Evolutionary conservation across 2,888 invertebrate genomes (phyloP).

Genomic region (Toxonevra muliebris): DNA sequence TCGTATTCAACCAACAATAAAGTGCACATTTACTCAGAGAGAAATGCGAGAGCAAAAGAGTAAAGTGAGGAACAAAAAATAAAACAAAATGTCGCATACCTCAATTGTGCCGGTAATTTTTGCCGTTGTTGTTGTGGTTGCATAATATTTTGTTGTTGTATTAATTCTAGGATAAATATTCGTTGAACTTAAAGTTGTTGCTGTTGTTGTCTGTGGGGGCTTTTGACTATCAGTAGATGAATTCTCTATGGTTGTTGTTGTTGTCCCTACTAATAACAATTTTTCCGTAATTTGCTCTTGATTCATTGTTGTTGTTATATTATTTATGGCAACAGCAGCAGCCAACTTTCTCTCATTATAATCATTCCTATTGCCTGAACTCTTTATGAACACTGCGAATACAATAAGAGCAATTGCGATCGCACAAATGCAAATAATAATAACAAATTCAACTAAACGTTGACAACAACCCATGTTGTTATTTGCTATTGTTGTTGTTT

Average conservation of each 20-base stretch:
- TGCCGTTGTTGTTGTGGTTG: slow-evolving; percentile 8
- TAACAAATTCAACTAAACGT: slow-evolving; percentile 42
- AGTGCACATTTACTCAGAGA: no score
- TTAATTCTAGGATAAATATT: slow-evolving; percentile 3
- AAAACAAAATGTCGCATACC: slow-evolving; percentile 7
- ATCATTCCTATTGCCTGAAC: slow-evolving; percentile 25
- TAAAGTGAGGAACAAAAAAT: no score
- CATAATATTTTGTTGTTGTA: slow-evolving; percentile 19
- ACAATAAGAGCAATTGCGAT: slow-evolving; percentile 51
- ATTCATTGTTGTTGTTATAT: no score
- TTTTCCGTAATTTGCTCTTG: slow-evolving; percentile 30
- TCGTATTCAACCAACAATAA: no score
- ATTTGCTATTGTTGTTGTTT: no score
- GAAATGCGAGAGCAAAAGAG: no score
- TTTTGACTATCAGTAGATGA: neutral
- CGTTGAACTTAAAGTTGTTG: no score
- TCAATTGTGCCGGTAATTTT: slow-evolving; percentile 9
- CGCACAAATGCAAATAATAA: slow-evolving; percentile 40
- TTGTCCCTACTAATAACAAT: slow-evolving; percentile 47
- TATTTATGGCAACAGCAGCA: no score
- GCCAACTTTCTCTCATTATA: slow-evolving; percentile 41
- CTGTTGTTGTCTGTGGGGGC: slow-evolving; percentile 33
- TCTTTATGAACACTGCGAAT: slow-evolving; percentile 51
- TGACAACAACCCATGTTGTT: slow-evolving; percentile 47
- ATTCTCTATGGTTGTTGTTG: slow-evolving; percentile 37